These are phyloP conservation scores for Euphonia xanthogaster DNA, from an alignment of 2,797 vertebrate genomes.

Conservation along the genomic window DNA sequence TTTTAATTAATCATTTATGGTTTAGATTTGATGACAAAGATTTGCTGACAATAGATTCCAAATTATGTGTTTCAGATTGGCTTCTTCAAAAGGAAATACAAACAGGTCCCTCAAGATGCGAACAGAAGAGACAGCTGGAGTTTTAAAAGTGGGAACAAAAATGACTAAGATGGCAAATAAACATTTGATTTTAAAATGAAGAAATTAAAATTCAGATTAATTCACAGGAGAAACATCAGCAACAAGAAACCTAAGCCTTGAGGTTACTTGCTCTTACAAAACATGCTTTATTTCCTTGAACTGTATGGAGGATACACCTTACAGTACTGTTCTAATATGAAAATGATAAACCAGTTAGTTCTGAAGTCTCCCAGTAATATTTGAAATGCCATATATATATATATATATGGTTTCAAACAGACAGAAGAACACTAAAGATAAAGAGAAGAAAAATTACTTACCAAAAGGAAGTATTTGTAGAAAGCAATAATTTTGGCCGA, in stretches of 20 bases:
- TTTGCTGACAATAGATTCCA: neutral
- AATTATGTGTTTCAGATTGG: constrained; percentile 82
- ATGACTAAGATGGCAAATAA: constrained; percentile 61
- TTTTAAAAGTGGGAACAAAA: constrained; percentile 82
- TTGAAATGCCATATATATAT: neutral
- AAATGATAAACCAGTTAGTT: neutral
- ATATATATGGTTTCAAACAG: neutral
- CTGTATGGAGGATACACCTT: neutral
- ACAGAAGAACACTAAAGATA: constrained; percentile 69
- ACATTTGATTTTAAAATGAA: constrained; percentile 19
- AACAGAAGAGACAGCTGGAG: constrained; percentile 87
- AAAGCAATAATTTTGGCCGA: neutral
- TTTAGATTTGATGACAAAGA: neutral
- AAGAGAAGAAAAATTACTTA: neutral
- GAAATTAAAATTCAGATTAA: constrained; percentile 30
- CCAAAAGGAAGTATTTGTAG: neutral
- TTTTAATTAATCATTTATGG: neutral
- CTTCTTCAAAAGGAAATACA: constrained; percentile 90
- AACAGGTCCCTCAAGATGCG: constrained; percentile 66
- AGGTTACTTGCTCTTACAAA: neutral
- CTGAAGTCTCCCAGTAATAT: constrained; percentile 15
- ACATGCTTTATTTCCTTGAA: neutral
- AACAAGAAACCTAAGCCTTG: neutral
- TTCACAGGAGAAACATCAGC: constrained; percentile 23
- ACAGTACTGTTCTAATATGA: neutral